Percentiles rank a stretch among this genome's conserved stretches.
Evolutionary conservation across 2,888 invertebrate genomes (phyloP).

Genomic region (Amphipyra berbera): DNA sequence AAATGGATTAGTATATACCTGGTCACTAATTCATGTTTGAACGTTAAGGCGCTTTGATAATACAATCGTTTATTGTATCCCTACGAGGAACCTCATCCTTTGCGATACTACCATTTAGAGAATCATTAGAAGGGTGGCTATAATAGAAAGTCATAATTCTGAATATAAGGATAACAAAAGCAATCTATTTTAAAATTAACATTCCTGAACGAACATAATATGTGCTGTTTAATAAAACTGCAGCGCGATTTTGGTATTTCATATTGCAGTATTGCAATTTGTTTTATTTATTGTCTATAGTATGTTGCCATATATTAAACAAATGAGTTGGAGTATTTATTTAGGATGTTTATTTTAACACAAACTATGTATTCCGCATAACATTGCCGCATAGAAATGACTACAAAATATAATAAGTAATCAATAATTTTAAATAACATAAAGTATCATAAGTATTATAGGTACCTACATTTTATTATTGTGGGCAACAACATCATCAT

Average conservation of each 20-base stretch:
- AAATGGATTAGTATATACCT: slow-evolving; percentile 7
- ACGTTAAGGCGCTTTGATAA: slow-evolving; percentile 13
- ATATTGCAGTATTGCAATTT: not conserved
- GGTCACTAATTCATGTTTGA: slow-evolving; percentile 2
- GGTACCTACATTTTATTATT: too few relatives aligned
- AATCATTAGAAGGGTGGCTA: slow-evolving; percentile 1
- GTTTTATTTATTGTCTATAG: slow-evolving; percentile 1
- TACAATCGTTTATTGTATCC: slow-evolving; percentile 21
- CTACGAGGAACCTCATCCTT: slow-evolving; percentile 5
- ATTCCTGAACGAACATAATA: slow-evolving; percentile 25
- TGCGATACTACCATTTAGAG: slow-evolving; percentile 6
- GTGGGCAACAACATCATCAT: too few relatives aligned
- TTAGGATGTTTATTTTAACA: too few relatives aligned
- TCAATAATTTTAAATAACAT: too few relatives aligned
- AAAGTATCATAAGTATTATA: too few relatives aligned
- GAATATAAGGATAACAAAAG: slow-evolving; percentile 18
- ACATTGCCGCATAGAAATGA: too few relatives aligned
- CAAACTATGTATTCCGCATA: too few relatives aligned
- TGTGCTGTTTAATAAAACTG: slow-evolving; percentile 4
- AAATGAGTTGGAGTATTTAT: not conserved
- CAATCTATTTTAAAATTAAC: slow-evolving; percentile 34
- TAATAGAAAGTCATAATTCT: slow-evolving; percentile 8
- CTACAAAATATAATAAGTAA: too few relatives aligned
- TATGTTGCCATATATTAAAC: not conserved
- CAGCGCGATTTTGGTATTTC: not conserved